Evolutionary conservation across 2,888 invertebrate species (phyloP), one percentile per base, ranked within the genome.

Genomic region (Polia nebulosa): DNA sequence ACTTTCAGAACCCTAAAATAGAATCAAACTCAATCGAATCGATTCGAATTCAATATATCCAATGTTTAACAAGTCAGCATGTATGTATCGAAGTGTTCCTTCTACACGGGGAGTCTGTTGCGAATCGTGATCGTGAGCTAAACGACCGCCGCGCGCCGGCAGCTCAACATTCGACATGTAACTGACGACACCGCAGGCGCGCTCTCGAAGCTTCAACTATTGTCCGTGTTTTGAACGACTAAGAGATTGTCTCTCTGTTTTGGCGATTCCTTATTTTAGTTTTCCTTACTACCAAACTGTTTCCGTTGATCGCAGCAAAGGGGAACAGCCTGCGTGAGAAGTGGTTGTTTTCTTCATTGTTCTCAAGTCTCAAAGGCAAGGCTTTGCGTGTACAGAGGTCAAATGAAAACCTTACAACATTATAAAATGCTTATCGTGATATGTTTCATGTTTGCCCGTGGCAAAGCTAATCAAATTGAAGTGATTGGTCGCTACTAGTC

Each of bases 271-370:
- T 45, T 52, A 52, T 57, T 55, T 25, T 32, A 27, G 36, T 25
- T 47, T 55, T 69, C 22, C 15, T 32, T 41, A 20, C 49, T 11
- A 55, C 13, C n/a, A 39, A 52, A 69, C 25, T n/a, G 15, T 44
- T 47, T 60, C 22, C 34, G 17, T 49, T 47, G 57, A 36, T 44
- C 25, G 47, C 47, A 49, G 39, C 49, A 17, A 25, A 51, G n/a
- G 39, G 56, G 7, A 74, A 44, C 29, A 53, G 47, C 44, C 49
- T 76, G 76, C 72, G 76, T 76, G 69, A 60, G 32, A 60, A 45
- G 11, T 47, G 49, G 34, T 56, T 56, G 45, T 69, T 61, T 69
- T 45, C 29, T 41, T 47, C 2, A 29, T 76, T 58, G 47, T 76
- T 57, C 25, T 44, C 15, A 53, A 69, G 15, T 49, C 36, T n/a